Conservation (phyloP, 1,140 invertebrate genomes). For the Acromyrmex charruanus region DNA sequence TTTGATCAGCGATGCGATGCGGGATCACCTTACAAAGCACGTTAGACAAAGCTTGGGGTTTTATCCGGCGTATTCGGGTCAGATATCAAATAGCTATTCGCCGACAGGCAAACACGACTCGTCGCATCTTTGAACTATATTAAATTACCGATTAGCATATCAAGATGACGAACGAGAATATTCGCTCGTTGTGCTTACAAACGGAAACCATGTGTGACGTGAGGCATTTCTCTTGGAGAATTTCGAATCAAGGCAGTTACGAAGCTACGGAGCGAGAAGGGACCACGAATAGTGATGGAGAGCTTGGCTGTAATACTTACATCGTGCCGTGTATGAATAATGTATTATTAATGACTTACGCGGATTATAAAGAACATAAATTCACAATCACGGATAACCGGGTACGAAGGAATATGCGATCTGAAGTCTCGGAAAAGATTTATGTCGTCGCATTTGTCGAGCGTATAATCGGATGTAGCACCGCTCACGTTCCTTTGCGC, state of each 20-base stretch:
- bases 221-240: neutral
- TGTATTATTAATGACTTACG: neutral
- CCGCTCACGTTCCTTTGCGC: neutral
- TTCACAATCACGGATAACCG: neutral
- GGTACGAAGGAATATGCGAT: neutral
- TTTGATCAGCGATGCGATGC: conserved; percentile 46
- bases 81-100: conserved; percentile 30
- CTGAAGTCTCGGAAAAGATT: neutral
- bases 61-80: conserved; percentile 46
- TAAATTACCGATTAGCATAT: conserved; percentile 10
- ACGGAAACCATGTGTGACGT: neutral
- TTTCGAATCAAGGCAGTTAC: neutral
- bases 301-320: neutral
- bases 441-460: neutral
- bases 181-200: neutral
- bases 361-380: neutral
- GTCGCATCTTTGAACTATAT: conserved; percentile 44
- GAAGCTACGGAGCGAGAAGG: neutral
- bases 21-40: conserved; percentile 29
- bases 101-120: conserved; percentile 23
- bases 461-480: neutral
- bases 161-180: neutral
- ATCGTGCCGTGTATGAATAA: neutral
- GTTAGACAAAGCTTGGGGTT: conserved; percentile 45
- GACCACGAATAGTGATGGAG: neutral